Evolutionary conservation across 2,888 invertebrate genomes (phyloP).

Genomic region (Thera obeliscata): DNA sequence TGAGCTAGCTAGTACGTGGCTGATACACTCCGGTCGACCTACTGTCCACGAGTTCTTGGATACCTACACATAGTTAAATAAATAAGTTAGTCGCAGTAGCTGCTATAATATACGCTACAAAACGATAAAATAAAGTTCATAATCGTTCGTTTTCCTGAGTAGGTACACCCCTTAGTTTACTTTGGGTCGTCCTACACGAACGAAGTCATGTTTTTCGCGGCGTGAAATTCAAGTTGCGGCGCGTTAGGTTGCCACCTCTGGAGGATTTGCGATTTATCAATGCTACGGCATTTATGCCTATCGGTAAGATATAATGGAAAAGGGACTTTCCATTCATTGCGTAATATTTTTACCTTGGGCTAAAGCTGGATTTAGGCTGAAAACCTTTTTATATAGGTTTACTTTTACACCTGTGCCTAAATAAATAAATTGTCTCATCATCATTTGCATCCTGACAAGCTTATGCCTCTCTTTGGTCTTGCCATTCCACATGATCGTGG

Average conservation of each 20-base stretch:
- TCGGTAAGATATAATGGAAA: conserved; percentile 6
- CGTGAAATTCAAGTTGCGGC: conserved; percentile 55
- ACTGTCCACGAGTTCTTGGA: too few species aligned
- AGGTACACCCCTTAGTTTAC: conserved; percentile 12
- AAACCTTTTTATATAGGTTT: background rate
- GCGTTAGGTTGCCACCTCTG: conserved; percentile 36
- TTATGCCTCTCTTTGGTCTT: too few species aligned
- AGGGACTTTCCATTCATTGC: conserved; percentile 8
- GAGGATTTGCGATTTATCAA: conserved; percentile 45
- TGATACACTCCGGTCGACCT: too few species aligned
- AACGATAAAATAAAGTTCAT: too few species aligned
- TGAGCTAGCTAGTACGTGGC: too few species aligned
- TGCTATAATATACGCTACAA: too few species aligned
- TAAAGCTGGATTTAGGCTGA: conserved; percentile 11
- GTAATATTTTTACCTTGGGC: conserved; percentile 6
- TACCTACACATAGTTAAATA: too few species aligned
- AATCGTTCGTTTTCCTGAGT: background rate
- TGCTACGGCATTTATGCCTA: conserved; percentile 9
- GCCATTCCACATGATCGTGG: too few species aligned
- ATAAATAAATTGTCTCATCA: too few species aligned
- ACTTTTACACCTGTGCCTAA: background rate
- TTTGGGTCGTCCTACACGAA: conserved; percentile 35
- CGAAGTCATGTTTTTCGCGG: conserved; percentile 43
- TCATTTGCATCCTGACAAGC: too few species aligned
- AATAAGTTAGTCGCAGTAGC: too few species aligned